phyloP scores from a whole-genome alignment of 2,113 vertebrate species.

The Nematolebias whitei region DNA sequence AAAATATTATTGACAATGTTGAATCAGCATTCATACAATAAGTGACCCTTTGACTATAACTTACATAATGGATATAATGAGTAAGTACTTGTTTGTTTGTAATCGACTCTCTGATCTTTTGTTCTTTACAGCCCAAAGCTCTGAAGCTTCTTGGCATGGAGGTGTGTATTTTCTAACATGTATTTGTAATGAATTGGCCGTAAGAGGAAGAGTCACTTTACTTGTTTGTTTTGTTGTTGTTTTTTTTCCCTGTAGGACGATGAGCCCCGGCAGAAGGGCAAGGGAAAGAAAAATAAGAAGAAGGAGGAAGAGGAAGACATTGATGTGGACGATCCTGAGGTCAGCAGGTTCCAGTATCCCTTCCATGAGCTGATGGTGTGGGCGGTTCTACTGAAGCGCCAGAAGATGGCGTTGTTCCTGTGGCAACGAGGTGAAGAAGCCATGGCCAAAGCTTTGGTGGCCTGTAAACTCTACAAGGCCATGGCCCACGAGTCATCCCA shows the following conservation, averaged over 20 bases:
- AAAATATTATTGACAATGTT: too few relatives aligned
- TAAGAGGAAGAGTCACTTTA: not conserved
- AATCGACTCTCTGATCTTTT: not conserved
- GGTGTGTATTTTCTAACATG: slow-evolving; percentile 70
- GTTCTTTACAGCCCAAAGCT: slow-evolving; percentile 89
- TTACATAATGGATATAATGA: too few relatives aligned
- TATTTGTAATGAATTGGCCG: not conserved
- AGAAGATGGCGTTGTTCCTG: slow-evolving; percentile 96
- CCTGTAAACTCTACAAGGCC: slow-evolving; percentile 95
- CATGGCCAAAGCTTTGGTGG: slow-evolving; percentile 96
- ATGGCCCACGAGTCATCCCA: slow-evolving; percentile 97
- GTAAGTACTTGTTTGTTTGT: too few relatives aligned
- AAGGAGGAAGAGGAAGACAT: slow-evolving; percentile 94
- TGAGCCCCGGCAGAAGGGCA: slow-evolving; percentile 88
- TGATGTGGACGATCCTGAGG: slow-evolving; percentile 91
- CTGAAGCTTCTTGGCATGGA: slow-evolving; percentile 98
- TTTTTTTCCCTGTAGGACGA: slow-evolving; percentile 83
- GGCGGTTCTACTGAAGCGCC: slow-evolving; percentile 95
- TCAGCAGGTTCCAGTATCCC: slow-evolving; percentile 91
- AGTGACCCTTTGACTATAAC: too few relatives aligned
- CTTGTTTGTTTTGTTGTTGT: not conserved
- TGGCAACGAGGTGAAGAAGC: slow-evolving; percentile 95
- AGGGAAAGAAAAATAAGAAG: slow-evolving; percentile 88
- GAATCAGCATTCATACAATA: too few relatives aligned
- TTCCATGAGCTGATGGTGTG: slow-evolving; percentile 97